phyloP scores from a whole-genome alignment of 1,140 invertebrate species.

The Micrasema longulum region DNA sequence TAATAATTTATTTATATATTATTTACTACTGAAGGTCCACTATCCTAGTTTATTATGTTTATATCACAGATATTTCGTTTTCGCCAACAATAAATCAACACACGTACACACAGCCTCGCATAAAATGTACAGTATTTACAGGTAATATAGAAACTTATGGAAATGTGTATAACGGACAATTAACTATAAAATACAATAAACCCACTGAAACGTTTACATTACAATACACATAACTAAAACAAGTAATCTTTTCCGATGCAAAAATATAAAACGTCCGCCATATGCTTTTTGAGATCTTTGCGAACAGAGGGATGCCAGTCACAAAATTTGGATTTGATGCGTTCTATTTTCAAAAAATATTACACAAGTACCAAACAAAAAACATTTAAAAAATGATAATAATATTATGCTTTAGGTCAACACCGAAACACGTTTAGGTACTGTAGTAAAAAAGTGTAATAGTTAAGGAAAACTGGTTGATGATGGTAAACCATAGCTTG shows the following conservation, averaged over 20 bases:
- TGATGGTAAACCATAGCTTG: too few species aligned
- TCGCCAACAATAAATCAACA: conserved; percentile 68
- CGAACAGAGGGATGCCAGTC: conserved; percentile 43
- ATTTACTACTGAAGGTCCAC: conserved; percentile 39
- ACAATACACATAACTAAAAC: conserved; percentile 68
- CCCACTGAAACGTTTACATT: conserved; percentile 66
- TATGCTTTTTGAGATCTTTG: conserved; percentile 68
- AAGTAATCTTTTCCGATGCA: conserved; percentile 68
- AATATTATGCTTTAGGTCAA: too few species aligned
- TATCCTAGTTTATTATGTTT: conserved; percentile 65
- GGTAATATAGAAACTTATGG: conserved; percentile 60
- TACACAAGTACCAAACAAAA: too few species aligned
- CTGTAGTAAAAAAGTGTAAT: too few species aligned
- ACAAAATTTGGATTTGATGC: conserved; percentile 10
- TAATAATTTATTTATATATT: conserved; percentile 46
- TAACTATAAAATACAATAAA: conserved; percentile 67
- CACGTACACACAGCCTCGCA: conserved; percentile 61
- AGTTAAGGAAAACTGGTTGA: too few species aligned
- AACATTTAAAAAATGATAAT: too few species aligned
- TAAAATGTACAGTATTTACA: conserved; percentile 46
- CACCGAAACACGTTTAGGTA: too few species aligned
- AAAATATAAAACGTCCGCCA: conserved; percentile 71
- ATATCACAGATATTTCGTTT: conserved; percentile 71
- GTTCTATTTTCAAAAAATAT: conserved; percentile 3
- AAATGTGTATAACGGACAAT: conserved; percentile 68